These are phyloP conservation scores for Acrocyrtus sp. DNA, from an alignment of 2,888 invertebrate genomes.

Conservation along the genomic window DNA sequence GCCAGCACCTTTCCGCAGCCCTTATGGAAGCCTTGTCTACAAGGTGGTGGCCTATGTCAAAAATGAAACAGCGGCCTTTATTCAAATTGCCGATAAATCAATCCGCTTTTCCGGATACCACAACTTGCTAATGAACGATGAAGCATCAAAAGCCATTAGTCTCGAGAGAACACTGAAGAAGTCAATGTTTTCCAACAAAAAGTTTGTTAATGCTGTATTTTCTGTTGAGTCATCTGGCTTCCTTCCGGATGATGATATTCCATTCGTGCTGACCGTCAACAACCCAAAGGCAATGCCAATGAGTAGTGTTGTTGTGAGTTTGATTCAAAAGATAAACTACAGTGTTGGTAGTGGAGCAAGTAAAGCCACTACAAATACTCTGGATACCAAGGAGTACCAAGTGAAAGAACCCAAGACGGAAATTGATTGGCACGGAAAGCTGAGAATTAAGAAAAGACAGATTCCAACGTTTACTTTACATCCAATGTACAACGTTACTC, in stretches of 20 bases:
- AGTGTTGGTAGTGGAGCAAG: conserved; percentile 24
- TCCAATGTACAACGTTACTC: conserved; percentile 41
- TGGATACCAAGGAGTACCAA: conserved; percentile 41
- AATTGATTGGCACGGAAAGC: conserved; percentile 45
- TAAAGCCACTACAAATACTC: conserved; percentile 41
- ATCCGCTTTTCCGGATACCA: conserved; percentile 45
- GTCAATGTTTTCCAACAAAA: conserved; percentile 44
- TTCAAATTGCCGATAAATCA: conserved; percentile 41
- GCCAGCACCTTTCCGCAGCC: conserved; percentile 45
- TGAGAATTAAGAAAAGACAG: conserved; percentile 42
- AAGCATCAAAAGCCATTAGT: conserved; percentile 24
- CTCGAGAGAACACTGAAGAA: conserved; percentile 45
- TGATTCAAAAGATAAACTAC: conserved; percentile 43
- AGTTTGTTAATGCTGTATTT: conserved; percentile 38
- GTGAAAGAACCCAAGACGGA: conserved; percentile 40
- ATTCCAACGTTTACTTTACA: conserved; percentile 32
- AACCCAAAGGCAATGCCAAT: conserved; percentile 41
- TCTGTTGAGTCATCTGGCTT: conserved; percentile 37
- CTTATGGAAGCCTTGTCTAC: conserved; percentile 43
- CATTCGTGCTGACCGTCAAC: conserved; percentile 24
- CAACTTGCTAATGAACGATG: conserved; percentile 40
- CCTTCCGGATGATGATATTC: conserved; percentile 44
- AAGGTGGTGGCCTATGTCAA: conserved; percentile 43
- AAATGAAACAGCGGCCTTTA: conserved; percentile 34
- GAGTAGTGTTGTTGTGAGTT: conserved; percentile 31